Percentiles rank a stretch among this genome's conserved stretches.
These are phyloP conservation scores for Amblyjoppa fuscipennis DNA, from an alignment of 2,888 invertebrate species.

Conservation along the genomic window DNA sequence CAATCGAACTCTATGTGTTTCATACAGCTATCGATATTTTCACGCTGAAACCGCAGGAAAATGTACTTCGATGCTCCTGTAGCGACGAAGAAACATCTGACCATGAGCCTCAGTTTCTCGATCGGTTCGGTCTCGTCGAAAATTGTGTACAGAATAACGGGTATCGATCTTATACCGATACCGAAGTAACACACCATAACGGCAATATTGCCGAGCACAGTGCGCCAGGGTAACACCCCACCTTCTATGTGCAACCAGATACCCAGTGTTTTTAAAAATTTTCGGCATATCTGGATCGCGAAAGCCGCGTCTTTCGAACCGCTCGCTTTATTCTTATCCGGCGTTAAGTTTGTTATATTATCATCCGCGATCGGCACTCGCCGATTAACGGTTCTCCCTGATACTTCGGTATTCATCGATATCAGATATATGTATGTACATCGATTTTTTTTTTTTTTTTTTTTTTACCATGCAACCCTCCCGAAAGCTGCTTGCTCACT, in stretches of 20 bases:
- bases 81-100: conserved; percentile 73
- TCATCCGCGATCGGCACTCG: neutral
- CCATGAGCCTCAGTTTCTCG: conserved; percentile 69
- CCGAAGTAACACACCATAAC: conserved; percentile 61
- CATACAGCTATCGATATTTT: conserved; percentile 70
- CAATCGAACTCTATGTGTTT: conserved; percentile 73
- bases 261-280: conserved; percentile 61
- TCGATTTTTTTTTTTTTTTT: neutral
- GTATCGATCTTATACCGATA: conserved; percentile 38
- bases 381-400: neutral
- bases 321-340: neutral
- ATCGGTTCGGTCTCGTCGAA: conserved; percentile 1
- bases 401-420: neutral
- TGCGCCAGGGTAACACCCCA: conserved; percentile 3
- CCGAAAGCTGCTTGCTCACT: neutral
- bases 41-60: conserved; percentile 12
- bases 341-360: neutral
- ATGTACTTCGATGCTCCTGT: conserved; percentile 72
- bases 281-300: conserved; percentile 62
- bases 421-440: neutral
- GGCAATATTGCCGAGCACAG: neutral
- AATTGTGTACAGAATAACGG: conserved; percentile 17
- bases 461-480: neutral
- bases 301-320: conserved; percentile 45
- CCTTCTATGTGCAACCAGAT: conserved; percentile 53